Conservation (phyloP, 2,888 invertebrate species). For the Atrina japonica region DNA sequence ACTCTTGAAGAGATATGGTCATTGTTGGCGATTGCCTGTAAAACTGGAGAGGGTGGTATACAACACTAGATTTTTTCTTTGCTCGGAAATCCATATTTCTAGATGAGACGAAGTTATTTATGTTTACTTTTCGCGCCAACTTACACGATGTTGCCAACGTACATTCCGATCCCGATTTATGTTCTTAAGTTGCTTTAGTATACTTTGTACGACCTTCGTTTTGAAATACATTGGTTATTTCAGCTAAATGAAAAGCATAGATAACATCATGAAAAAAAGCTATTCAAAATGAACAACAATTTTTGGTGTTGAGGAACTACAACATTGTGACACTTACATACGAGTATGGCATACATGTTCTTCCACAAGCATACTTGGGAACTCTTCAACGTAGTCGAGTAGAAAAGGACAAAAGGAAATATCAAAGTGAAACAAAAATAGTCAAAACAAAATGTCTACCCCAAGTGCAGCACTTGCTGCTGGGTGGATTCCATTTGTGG, state of each 20-base stretch:
- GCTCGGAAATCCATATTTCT: constrained; percentile 50
- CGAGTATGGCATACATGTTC: no score
- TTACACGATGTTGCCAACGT: no score
- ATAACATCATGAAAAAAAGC: no score
- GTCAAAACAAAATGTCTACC: constrained; percentile 56
- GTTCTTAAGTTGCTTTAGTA: no score
- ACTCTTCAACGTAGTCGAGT: background rate
- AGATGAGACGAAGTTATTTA: background rate
- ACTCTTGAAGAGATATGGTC: constrained; percentile 89
- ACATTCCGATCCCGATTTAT: no score
- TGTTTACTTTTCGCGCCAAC: no score
- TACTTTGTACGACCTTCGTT: no score
- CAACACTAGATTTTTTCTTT: constrained; percentile 19
- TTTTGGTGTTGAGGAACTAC: background rate
- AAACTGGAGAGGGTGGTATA: constrained; percentile 81
- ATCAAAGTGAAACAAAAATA: background rate
- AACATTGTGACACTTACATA: background rate
- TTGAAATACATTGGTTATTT: no score
- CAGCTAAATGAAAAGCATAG: no score
- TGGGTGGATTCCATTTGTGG: constrained; percentile 80
- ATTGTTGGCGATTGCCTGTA: constrained; percentile 89
- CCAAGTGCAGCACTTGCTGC: constrained; percentile 72
- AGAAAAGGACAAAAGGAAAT: background rate
- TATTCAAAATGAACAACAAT: background rate
- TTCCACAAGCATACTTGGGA: background rate